Evolutionary conservation across 1,140 invertebrate genomes (phyloP).

Genomic region (Cotesia typhae): DNA sequence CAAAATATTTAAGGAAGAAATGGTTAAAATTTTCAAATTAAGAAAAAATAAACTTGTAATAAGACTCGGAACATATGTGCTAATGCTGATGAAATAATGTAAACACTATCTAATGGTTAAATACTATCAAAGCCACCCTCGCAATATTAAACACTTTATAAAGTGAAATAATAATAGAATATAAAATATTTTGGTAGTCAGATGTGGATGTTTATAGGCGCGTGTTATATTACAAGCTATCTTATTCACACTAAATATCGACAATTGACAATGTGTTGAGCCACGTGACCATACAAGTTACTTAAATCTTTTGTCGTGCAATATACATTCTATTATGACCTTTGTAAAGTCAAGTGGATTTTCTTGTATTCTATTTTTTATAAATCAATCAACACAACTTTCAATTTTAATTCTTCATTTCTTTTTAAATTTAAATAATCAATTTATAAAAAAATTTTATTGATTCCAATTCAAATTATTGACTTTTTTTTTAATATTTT

Average conservation of each 20-base stretch:
- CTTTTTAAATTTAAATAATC: background rate
- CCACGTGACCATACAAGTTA: constrained; percentile 52
- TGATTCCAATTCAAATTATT: background rate
- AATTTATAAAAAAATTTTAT: background rate
- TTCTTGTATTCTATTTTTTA: background rate
- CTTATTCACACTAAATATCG: constrained; percentile 44
- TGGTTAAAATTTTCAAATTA: no score
- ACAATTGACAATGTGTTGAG: constrained; percentile 58
- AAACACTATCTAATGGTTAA: constrained; percentile 60
- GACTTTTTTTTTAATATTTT: background rate
- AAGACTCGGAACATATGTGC: background rate
- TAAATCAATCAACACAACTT: no score
- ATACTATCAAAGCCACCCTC: constrained; percentile 41
- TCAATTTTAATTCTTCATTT: no score
- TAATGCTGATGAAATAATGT: constrained; percentile 47
- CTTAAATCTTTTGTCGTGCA: constrained; percentile 6
- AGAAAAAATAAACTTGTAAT: no score
- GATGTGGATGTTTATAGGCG: constrained; percentile 43
- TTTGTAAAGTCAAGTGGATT: constrained; percentile 20
- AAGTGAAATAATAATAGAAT: background rate
- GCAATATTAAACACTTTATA: background rate
- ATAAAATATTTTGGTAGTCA: constrained; percentile 42
- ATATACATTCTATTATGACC: constrained; percentile 18
- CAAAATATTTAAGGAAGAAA: no score
- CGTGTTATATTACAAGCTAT: constrained; percentile 61